Percentiles rank a stretch among this genome's conserved stretches.
These are phyloP conservation scores for Pristiophorus japonicus DNA, from an alignment of 2,113 vertebrate species.

Conservation along the genomic window DNA sequence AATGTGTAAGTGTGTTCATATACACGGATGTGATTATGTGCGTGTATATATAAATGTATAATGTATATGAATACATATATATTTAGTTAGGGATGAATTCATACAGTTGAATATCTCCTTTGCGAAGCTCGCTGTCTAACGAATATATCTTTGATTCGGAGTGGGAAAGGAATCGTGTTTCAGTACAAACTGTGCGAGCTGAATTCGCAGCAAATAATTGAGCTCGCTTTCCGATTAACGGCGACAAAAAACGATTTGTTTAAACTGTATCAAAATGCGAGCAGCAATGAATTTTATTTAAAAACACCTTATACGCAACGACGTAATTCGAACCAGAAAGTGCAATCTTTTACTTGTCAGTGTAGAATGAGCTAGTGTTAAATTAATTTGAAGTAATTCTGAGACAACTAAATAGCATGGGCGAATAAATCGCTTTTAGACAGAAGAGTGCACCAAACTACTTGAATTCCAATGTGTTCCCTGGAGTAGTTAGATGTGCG, in stretches of 20 bases:
- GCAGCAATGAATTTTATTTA: background rate
- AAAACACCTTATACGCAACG: background rate
- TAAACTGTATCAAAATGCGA: background rate
- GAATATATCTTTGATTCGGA: background rate
- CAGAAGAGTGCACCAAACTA: background rate
- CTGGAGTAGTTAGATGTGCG: background rate
- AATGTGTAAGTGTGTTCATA: no score
- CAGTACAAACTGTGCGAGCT: background rate
- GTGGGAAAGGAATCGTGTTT: no score
- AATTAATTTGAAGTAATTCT: background rate
- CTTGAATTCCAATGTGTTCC: no score
- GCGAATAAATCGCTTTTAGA: background rate
- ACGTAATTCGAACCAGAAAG: background rate
- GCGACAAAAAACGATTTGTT: no score
- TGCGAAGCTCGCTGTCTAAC: no score
- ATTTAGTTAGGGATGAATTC: background rate
- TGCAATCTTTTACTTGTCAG: background rate
- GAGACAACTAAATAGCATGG: background rate
- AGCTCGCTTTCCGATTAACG: background rate
- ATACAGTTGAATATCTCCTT: background rate
- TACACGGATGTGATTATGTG: no score
- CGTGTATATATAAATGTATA: background rate
- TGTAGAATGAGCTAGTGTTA: background rate
- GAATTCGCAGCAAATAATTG: background rate
- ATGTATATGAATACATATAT: background rate